These are phyloP conservation scores for Sarcoramphus papa DNA, from an alignment of 2,797 vertebrate genomes.

Conservation along the genomic window DNA sequence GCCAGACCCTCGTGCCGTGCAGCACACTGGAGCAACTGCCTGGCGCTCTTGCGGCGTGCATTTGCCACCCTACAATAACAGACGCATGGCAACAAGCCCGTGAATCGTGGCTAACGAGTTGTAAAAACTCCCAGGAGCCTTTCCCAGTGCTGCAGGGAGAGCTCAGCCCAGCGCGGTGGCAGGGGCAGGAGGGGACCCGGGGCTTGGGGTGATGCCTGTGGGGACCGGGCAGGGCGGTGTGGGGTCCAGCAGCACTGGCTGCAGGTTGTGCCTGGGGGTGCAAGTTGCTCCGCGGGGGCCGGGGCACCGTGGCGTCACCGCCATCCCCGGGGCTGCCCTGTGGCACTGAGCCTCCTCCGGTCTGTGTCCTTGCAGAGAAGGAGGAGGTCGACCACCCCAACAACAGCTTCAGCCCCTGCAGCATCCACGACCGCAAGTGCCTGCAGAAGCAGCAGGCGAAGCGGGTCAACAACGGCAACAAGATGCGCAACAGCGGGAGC, in stretches of 20 bases:
- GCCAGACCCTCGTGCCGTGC: rapidly evolving
- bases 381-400: constrained; percentile 85
- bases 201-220: rapidly evolving
- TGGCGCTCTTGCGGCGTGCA: rapidly evolving
- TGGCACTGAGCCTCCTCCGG: background rate
- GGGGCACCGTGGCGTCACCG: rapidly evolving
- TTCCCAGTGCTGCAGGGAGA: background rate
- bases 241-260: background rate
- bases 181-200: background rate
- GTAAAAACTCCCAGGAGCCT: background rate
- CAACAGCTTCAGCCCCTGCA: constrained; percentile 90
- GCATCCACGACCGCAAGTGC: constrained; percentile 87
- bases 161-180: background rate
- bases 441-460: constrained; percentile 86
- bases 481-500: constrained; percentile 76
- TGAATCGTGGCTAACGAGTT: background rate
- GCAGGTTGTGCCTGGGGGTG: rapidly evolving
- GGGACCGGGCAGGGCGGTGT: rapidly evolving
- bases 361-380: constrained; percentile 66
- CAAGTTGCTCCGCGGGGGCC: rapidly evolving
- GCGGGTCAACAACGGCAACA: constrained; percentile 78
- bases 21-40: background rate
- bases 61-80: background rate
- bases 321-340: background rate
- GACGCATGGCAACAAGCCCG: background rate